These are phyloP conservation scores for Bemisia tabaci DNA, from an alignment of 1,140 invertebrate species.

Conservation along the genomic window DNA sequence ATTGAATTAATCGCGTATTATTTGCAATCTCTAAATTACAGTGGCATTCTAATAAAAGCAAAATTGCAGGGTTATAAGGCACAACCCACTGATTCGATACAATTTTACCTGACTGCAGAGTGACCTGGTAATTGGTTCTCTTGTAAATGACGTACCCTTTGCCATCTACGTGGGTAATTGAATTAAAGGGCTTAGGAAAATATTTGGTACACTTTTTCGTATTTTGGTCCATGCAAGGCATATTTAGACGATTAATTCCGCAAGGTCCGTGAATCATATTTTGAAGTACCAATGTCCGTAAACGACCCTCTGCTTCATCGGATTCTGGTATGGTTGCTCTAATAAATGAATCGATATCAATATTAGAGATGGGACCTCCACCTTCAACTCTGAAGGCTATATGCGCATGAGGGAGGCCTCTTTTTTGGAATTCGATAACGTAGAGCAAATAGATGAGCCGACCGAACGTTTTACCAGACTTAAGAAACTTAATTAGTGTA, in stretches of 20 bases:
- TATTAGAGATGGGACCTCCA: neutral
- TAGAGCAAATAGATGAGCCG: constrained; percentile 22
- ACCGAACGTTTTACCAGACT: constrained; percentile 7
- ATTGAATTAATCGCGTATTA: constrained; percentile 27
- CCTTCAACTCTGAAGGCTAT: constrained; percentile 2
- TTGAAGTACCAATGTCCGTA: neutral
- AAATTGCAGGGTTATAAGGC: constrained; percentile 27
- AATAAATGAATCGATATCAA: constrained; percentile 6
- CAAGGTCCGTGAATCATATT: constrained; percentile 4
- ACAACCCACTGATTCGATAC: constrained; percentile 30
- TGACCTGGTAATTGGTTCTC: constrained; percentile 14
- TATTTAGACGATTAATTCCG: constrained; percentile 4
- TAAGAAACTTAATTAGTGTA: constrained; percentile 12
- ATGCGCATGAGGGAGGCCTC: constrained; percentile 10
- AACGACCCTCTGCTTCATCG: neutral
- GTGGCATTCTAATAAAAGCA: constrained; percentile 24
- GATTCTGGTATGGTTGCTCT: neutral
- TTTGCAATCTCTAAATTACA: constrained; percentile 29
- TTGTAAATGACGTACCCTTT: constrained; percentile 32
- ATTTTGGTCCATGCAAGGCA: constrained; percentile 27
- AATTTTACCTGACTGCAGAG: constrained; percentile 6
- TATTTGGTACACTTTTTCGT: constrained; percentile 26
- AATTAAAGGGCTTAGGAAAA: constrained; percentile 26
- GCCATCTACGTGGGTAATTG: constrained; percentile 24
- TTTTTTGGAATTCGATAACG: constrained; percentile 27